A percentile compares a stretch with the other conserved stretches of the same genome.
Conservation (phyloP, 2,113 vertebrate genomes). For the Astatoreochromis straeleni region DNA sequence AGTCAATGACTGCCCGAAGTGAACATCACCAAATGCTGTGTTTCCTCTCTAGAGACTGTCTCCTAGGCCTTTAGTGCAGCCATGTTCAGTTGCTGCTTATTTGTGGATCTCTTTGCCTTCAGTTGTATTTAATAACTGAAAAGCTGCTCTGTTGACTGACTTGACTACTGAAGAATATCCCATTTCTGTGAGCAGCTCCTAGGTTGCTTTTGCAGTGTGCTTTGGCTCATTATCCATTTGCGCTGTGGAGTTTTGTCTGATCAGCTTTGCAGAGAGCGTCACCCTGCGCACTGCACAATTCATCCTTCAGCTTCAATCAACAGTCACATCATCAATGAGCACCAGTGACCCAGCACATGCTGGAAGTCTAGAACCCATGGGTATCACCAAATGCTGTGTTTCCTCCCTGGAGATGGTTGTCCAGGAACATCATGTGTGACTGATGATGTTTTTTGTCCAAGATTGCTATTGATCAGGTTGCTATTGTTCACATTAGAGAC, state of each 20-base stretch:
- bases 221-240: background rate
- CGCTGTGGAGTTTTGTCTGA: background rate
- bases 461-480: background rate
- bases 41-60: background rate
- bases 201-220: background rate
- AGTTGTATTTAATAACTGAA: background rate
- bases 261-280: background rate
- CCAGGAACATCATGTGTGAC: background rate
- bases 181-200: background rate
- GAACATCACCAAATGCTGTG: background rate
- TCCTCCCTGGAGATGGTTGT: background rate
- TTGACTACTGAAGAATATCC: background rate
- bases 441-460: background rate
- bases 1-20: background rate
- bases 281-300: background rate
- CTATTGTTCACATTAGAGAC: background rate
- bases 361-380: background rate
- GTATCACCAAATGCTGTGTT: background rate
- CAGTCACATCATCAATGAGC: background rate
- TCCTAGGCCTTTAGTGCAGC: background rate
- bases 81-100: background rate
- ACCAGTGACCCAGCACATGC: background rate
- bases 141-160: background rate
- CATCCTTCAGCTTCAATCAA: background rate
- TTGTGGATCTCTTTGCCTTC: background rate